Conservation (phyloP, 1,140 invertebrate species). For the Drosophila mayri region DNA sequence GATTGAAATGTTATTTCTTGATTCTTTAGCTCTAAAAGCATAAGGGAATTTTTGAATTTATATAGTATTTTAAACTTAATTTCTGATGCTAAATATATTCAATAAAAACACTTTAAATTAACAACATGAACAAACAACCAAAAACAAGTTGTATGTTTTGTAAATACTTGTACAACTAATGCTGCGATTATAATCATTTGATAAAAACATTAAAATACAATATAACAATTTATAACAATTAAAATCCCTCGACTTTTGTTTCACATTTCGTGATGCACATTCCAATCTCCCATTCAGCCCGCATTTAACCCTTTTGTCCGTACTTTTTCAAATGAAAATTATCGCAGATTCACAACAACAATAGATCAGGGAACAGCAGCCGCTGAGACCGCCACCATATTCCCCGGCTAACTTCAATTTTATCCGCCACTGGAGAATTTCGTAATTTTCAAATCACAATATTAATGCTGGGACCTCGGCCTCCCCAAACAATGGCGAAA, state of each 20-base stretch:
- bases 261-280: not conserved
- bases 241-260: constrained; percentile 11
- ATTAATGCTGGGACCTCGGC: constrained; percentile 40
- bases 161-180: constrained; percentile 1
- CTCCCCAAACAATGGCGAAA: constrained; percentile 36
- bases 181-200: constrained; percentile 7
- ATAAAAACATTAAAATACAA: constrained; percentile 12
- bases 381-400: constrained; percentile 13
- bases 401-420: constrained; percentile 39
- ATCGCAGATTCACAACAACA: constrained; percentile 25
- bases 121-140: not conserved
- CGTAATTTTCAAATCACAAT: constrained; percentile 60
- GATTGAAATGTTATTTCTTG: not conserved
- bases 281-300: constrained; percentile 15
- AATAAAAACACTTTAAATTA: not conserved
- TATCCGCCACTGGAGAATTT: constrained; percentile 56
- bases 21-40: not conserved
- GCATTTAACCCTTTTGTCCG: constrained; percentile 27
- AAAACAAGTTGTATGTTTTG: not conserved
- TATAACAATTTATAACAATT: constrained; percentile 20
- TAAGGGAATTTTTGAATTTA: not conserved
- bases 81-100: no score
- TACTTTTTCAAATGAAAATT: constrained; percentile 30
- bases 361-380: constrained; percentile 8
- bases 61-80: not conserved